Base-by-base conservation (phyloP, 2,797 vertebrate genomes). In the Sebastes glaucus region DNA sequence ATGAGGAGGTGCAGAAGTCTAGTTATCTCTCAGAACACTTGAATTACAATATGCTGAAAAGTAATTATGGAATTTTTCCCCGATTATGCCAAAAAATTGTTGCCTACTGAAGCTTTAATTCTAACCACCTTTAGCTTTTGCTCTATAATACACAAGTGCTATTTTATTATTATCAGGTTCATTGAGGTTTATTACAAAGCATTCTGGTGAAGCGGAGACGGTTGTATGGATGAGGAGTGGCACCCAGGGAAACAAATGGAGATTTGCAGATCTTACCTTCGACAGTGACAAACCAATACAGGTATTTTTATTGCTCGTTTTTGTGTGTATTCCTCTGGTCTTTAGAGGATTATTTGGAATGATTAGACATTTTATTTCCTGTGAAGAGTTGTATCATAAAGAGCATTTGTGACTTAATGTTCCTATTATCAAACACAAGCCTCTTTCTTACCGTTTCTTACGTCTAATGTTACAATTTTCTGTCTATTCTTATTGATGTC, bases 221-320 rank as follows among this genome's bases (percentile, higher is more conserved):
- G 71, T 95, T 22, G 77, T 93, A 3, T 96, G 96, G 96, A 91
- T 95, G 79, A 94, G 94, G 80, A 93, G 65, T 33, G 95, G 94
- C 46, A 96, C 94, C 53, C 96, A 96, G 78, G 96, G 96, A 77
- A 93, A 95, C 86, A 96, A 95, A 86, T 96, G 96, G 96, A 89
- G 87, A 76, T 96, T 95, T 87, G 94, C 91, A 28, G 95, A 96
- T 84, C 91, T 96, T 22, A 94, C 92, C 38, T 95, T 96, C 71
- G 82, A 64, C 32, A 91, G 71, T 85, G 64, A 93, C 65, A 88
- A 85, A 77, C 92, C 94, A 61, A 84, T 94, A 77, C 96, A 96
- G 94, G 96, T 96, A 72, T 23, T 66, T 1, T n/a, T 42, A 13
- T 46, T 35, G 2, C 20, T 78, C 2, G 2, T 28, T 60, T 22